phyloP scores from a whole-genome alignment of 2,797 vertebrate species.

The Hephaestus fuliginosus region DNA sequence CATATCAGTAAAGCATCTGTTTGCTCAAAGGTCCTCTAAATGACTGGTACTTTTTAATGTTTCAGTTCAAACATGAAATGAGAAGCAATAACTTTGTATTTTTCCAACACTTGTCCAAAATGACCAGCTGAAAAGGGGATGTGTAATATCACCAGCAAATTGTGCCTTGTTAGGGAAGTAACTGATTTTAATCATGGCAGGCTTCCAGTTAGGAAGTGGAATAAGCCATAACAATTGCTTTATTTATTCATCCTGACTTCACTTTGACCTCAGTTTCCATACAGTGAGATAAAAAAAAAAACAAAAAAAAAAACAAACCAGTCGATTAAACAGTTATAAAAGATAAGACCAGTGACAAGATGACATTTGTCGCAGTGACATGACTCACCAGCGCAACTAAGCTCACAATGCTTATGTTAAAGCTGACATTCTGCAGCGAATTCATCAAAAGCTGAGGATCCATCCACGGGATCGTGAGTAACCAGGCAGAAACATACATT shows the following conservation, averaged over 20 bases:
- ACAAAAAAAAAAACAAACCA: not conserved
- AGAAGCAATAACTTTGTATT: not conserved
- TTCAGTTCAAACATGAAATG: not conserved
- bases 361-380: not conserved
- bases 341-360: not conserved
- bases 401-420: constrained; percentile 95
- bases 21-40: constrained; percentile 8
- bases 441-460: constrained; percentile 89
- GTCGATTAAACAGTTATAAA: not conserved
- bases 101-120: not conserved
- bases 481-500: constrained; percentile 97
- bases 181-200: not conserved
- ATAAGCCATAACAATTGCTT: not conserved
- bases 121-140: not conserved
- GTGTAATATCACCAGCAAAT: not conserved
- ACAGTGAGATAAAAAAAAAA: constrained; percentile 1
- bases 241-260: not conserved
- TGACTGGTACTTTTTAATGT: not conserved
- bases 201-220: not conserved
- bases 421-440: constrained; percentile 93
- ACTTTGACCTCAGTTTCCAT: not conserved
- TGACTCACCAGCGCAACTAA: constrained; percentile 92
- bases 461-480: constrained; percentile 93
- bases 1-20: constrained; percentile 12
- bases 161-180: not conserved